Evolutionary conservation across 2,888 invertebrate species (phyloP).

Genomic region (Pammene fasciana): DNA sequence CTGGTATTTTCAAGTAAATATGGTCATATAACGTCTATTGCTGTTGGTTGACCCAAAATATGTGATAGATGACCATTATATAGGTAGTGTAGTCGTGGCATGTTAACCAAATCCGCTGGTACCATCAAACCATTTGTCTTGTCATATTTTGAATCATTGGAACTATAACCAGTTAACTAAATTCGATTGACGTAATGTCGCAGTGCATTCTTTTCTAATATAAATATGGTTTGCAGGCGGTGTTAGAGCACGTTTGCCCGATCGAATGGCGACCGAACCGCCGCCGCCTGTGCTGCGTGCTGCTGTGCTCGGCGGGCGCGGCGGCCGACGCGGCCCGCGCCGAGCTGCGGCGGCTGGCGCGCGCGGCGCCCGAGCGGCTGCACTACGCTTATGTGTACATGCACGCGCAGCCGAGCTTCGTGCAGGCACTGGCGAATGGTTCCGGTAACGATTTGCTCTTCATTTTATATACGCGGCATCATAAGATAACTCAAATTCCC

Average conservation of each 20-base stretch:
- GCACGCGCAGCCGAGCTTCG: conserved; percentile 92
- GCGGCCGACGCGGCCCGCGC: conserved; percentile 81
- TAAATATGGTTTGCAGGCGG: conserved; percentile 68
- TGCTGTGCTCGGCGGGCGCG: conserved; percentile 87
- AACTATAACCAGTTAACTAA: too few species aligned
- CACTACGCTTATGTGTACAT: conserved; percentile 95
- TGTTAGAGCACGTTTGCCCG: conserved; percentile 94
- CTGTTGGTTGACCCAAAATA: too few species aligned
- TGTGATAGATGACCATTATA: too few species aligned
- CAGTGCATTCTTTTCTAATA: not conserved
- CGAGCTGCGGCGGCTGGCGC: conserved; percentile 88
- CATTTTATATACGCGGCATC: too few species aligned
- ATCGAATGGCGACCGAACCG: conserved; percentile 91
- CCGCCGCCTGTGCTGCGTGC: conserved; percentile 85
- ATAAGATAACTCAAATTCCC: too few species aligned
- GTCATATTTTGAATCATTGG: too few species aligned
- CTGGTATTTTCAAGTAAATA: too few species aligned
- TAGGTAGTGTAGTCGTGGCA: too few species aligned
- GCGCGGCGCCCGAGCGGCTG: conserved; percentile 87
- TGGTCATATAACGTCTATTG: too few species aligned
- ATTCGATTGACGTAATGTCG: too few species aligned
- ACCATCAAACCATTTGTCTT: too few species aligned
- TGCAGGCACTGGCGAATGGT: conserved; percentile 86
- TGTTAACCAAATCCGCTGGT: too few species aligned
- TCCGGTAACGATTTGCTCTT: conserved; percentile 65